These are phyloP conservation scores for Ailurus styani DNA, from an alignment of 2,113 vertebrate species.

Conservation along the genomic window DNA sequence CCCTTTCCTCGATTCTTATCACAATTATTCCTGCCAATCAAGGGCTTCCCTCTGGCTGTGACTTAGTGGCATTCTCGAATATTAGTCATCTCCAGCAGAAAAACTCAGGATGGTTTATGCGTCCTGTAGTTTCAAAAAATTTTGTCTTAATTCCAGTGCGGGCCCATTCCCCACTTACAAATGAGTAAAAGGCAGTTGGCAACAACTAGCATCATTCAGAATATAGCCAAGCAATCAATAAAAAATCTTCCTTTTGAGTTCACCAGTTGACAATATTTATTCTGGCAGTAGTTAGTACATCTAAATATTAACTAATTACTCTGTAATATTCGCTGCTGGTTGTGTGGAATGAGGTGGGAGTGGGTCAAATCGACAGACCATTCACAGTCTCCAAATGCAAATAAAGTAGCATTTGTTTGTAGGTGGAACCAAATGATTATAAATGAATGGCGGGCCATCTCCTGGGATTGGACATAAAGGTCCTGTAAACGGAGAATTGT, in stretches of 20 bases:
- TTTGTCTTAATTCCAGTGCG: background rate
- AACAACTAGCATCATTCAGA: background rate
- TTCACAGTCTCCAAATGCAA: constrained; percentile 58
- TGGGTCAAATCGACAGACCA: constrained; percentile 43
- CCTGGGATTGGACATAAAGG: constrained; percentile 87
- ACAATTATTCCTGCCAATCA: background rate
- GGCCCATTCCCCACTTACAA: background rate
- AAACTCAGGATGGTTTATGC: background rate
- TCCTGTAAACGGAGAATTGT: constrained; percentile 86
- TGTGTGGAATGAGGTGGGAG: constrained; percentile 49
- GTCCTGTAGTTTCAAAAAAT: background rate
- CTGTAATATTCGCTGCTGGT: constrained; percentile 66
- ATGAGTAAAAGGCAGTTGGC: background rate
- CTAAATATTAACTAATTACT: constrained; percentile 70
- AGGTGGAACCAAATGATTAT: constrained; percentile 85
- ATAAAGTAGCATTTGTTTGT: constrained; percentile 79
- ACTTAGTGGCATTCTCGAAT: background rate
- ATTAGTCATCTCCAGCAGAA: background rate
- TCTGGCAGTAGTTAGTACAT: constrained; percentile 47
- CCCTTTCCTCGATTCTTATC: background rate
- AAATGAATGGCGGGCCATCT: constrained; percentile 84
- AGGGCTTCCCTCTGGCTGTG: background rate
- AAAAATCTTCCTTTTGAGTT: constrained; percentile 25
- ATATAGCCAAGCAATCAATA: background rate
- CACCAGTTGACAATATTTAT: constrained; percentile 48